phyloP scores from a whole-genome alignment of 35 echinoderm and acorn worm genomes.

The Nesometra sesokonis region DNA sequence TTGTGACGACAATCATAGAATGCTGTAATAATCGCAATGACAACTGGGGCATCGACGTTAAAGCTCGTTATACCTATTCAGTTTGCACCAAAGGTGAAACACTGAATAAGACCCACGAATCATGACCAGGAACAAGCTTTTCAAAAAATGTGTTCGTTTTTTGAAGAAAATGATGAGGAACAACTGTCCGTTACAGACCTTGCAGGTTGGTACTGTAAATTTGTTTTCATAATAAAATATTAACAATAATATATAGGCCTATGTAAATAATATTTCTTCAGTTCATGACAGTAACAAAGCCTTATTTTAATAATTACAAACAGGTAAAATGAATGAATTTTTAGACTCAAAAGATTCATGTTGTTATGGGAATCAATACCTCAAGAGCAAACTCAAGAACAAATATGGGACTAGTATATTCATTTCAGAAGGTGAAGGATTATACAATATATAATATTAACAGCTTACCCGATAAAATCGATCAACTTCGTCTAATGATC shows the following conservation, averaged over 20 bases:
- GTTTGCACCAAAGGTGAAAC: conserved; percentile 21
- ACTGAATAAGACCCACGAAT: conserved; percentile 41
- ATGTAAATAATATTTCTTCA: too few relatives aligned
- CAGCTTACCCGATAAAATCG: too few relatives aligned
- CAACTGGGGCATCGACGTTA: too few relatives aligned
- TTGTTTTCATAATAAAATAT: too few relatives aligned
- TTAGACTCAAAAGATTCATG: conserved; percentile 25
- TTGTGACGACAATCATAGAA: too few relatives aligned
- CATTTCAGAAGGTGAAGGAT: conserved; percentile 44
- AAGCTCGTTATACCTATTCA: conserved; percentile 7
- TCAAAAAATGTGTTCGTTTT: conserved; percentile 34
- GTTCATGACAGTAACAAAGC: too few relatives aligned
- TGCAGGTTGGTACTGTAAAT: background rate
- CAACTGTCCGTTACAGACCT: conserved; percentile 59
- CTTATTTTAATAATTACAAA: too few relatives aligned
- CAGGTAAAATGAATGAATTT: conserved; percentile 41
- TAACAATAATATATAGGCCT: too few relatives aligned
- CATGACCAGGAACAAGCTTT: conserved; percentile 56
- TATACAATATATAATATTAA: background rate
- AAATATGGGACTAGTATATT: conserved; percentile 34
- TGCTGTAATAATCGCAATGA: too few relatives aligned
- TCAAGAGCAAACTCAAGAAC: conserved; percentile 40
- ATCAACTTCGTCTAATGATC: too few relatives aligned
- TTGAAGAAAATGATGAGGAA: conserved; percentile 59
- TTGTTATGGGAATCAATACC: conserved; percentile 43